Evolutionary conservation across 2,113 vertebrate genomes (phyloP).

Genomic region (Acrocephalus kingi): DNA sequence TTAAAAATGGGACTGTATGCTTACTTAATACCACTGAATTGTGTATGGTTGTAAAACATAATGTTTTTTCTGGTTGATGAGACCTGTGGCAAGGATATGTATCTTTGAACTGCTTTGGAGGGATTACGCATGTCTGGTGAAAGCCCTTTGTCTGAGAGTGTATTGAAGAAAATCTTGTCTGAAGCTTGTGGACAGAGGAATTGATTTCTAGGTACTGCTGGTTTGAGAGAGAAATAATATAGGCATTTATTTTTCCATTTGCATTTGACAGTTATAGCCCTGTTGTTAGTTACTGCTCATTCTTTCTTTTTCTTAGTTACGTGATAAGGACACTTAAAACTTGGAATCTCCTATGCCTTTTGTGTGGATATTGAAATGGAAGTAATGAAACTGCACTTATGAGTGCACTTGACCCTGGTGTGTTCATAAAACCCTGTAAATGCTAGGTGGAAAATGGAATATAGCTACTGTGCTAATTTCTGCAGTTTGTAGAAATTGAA

Average conservation of each 20-base stretch:
- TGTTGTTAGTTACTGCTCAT: not conserved
- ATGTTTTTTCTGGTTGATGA: not conserved
- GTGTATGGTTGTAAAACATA: not conserved
- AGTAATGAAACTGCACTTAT: not conserved
- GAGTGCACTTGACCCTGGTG: not conserved
- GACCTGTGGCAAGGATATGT: not conserved
- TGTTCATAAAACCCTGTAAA: not conserved
- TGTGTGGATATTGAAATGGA: not conserved
- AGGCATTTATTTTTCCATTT: not conserved
- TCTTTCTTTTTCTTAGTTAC: not conserved
- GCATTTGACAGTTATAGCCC: not conserved
- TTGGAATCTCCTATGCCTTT: not conserved
- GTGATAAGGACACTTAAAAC: not conserved
- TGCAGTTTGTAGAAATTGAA: not conserved
- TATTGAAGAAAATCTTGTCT: not conserved
- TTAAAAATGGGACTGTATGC: not conserved
- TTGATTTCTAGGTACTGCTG: not conserved
- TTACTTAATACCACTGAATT: not conserved
- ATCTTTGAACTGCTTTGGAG: not conserved
- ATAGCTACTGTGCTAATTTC: not conserved
- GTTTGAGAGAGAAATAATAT: not conserved
- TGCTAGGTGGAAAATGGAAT: not conserved
- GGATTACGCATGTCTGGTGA: accelerated
- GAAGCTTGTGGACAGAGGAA: not conserved
- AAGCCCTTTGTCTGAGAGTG: accelerated